A percentile compares a stretch with the other conserved stretches of the same genome.
Conservation (phyloP, 1,140 invertebrate species). For the Aphelinus atriplicis region DNA sequence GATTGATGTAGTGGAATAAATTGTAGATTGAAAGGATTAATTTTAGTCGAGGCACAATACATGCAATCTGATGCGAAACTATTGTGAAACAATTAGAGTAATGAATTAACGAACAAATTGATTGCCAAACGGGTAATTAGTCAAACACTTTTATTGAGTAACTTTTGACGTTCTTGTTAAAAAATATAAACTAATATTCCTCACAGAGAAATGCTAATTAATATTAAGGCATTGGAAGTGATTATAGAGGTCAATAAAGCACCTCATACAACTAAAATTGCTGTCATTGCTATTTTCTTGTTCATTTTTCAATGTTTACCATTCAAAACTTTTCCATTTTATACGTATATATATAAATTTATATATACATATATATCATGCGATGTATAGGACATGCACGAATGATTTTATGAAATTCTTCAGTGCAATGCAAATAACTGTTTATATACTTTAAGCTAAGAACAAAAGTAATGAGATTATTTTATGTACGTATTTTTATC, state of each 20-base stretch:
- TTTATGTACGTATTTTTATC: conserved; percentile 34
- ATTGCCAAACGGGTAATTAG: conserved; percentile 12
- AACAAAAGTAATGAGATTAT: conserved; percentile 37
- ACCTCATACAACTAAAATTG: conserved; percentile 11
- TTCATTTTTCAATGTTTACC: neutral
- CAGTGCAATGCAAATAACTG: conserved; percentile 28
- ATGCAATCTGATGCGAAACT: conserved; percentile 22
- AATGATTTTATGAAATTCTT: conserved; percentile 34
- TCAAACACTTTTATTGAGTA: conserved; percentile 3
- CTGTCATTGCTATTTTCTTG: conserved; percentile 13
- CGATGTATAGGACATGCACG: conserved; percentile 12
- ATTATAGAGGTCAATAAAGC: conserved; percentile 10
- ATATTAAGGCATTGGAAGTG: neutral
- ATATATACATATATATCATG: neutral
- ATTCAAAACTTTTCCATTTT: conserved; percentile 26
- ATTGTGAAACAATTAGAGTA: conserved; percentile 12
- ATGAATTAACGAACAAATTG: conserved; percentile 31
- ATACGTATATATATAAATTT: conserved; percentile 5
- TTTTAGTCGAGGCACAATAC: conserved; percentile 32
- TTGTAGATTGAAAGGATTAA: no score
- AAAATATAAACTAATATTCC: neutral
- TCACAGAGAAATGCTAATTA: neutral
- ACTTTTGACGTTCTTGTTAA: conserved; percentile 9
- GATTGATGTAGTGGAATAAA: no score
- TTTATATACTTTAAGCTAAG: conserved; percentile 37